Evolutionary conservation across 2,113 vertebrate genomes (phyloP).

Genomic region (Terrapene triunguis): DNA sequence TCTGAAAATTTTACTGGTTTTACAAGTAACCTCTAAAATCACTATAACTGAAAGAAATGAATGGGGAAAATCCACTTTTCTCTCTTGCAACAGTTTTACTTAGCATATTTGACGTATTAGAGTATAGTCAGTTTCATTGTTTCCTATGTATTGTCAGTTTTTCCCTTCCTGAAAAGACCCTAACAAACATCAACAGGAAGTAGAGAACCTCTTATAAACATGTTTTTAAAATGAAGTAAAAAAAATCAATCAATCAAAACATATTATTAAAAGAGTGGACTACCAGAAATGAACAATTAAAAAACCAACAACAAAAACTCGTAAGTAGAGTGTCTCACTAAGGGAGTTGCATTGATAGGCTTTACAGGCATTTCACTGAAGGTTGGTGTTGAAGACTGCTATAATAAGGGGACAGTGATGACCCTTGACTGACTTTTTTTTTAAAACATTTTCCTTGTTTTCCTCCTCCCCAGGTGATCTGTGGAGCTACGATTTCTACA

Average conservation of each 20-base stretch:
- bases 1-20: neutral
- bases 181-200: neutral
- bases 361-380: neutral
- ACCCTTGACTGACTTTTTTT: neutral
- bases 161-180: neutral
- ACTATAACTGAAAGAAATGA: neutral
- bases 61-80: neutral
- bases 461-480: slow-evolving; percentile 86
- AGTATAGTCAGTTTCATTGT: neutral
- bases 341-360: neutral
- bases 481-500: slow-evolving; percentile 99
- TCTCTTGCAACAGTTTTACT: neutral
- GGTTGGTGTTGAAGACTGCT: neutral
- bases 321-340: neutral
- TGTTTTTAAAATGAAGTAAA: neutral
- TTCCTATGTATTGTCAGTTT: neutral
- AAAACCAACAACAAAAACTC: neutral
- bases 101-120: neutral
- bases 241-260: neutral
- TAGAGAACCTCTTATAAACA: neutral
- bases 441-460: neutral
- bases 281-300: neutral
- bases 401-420: neutral
- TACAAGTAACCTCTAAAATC: neutral
- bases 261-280: neutral